A percentile compares a stretch with the other conserved stretches of the same genome.
Evolutionary conservation across 2,888 invertebrate genomes (phyloP).

Genomic region (Heliconius erato): DNA sequence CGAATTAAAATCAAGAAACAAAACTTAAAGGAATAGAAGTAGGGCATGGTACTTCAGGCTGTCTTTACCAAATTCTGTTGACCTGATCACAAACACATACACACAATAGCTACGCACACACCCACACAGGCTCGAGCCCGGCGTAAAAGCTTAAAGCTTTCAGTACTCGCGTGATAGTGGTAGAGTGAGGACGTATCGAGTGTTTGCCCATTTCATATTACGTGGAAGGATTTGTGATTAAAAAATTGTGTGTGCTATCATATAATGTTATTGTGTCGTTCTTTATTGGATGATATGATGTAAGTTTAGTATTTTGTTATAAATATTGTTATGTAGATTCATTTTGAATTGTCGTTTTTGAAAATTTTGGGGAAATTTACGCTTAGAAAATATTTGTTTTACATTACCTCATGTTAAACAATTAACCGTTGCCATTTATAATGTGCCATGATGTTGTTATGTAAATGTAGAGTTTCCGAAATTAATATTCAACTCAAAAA

Average conservation of each 20-base stretch:
- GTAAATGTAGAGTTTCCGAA: background rate
- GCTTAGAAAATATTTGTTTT: slow-evolving; percentile 6
- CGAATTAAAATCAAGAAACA: slow-evolving; percentile 26
- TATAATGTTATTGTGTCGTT: slow-evolving; percentile 9
- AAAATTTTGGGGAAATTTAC: background rate
- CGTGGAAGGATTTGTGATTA: slow-evolving; percentile 30
- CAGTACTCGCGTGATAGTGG: slow-evolving; percentile 64
- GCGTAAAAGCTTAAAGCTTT: slow-evolving; percentile 59
- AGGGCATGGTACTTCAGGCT: slow-evolving; percentile 74
- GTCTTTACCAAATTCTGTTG: slow-evolving; percentile 80
- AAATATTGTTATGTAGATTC: background rate
- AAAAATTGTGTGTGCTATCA: slow-evolving; percentile 21
- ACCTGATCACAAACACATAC: slow-evolving; percentile 72
- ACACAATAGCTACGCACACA: slow-evolving; percentile 61
- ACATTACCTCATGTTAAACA: background rate
- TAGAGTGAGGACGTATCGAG: slow-evolving; percentile 51
- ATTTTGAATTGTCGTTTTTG: background rate
- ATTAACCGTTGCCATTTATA: background rate
- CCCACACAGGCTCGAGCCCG: slow-evolving; percentile 56
- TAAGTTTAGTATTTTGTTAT: slow-evolving; percentile 16
- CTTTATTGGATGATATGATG: slow-evolving; percentile 19
- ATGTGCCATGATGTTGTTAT: background rate
- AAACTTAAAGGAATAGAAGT: slow-evolving; percentile 57
- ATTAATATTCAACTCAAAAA: background rate
- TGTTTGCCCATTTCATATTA: slow-evolving; percentile 28